A percentile compares a stretch with the other conserved stretches of the same genome.
Conservation (phyloP, 2,113 vertebrate species). For the Engystomops pustulosus region DNA sequence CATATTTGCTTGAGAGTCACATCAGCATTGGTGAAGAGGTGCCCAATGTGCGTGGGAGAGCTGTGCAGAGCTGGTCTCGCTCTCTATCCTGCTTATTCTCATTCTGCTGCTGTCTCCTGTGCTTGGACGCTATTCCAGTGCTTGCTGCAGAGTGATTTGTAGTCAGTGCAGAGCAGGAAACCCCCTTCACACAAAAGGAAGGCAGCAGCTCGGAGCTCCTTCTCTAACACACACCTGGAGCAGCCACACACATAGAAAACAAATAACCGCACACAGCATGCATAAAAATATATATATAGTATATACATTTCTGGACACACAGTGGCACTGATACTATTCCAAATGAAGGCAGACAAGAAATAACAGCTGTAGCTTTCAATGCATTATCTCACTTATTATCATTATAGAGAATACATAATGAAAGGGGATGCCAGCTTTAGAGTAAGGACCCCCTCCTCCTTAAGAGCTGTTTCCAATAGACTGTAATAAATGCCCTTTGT, state of each 20-base stretch:
- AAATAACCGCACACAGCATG: background rate
- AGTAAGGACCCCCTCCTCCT: background rate
- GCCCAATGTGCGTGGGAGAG: background rate
- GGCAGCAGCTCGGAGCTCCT: conserved; percentile 5
- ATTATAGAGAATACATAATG: background rate
- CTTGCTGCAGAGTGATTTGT: conserved; percentile 39
- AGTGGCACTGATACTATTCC: background rate
- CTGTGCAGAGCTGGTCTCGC: background rate
- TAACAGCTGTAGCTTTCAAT: background rate
- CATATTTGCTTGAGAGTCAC: background rate
- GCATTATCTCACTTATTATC: background rate
- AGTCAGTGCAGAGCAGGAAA: conserved; percentile 41
- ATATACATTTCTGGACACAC: background rate
- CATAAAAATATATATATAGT: background rate
- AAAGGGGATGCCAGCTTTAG: background rate
- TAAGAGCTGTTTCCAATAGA: background rate
- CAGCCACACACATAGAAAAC: conserved; percentile 3
- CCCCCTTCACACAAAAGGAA: conserved; percentile 29
- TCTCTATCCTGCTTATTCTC: conserved; percentile 26
- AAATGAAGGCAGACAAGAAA: background rate
- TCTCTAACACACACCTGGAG: conserved; percentile 3
- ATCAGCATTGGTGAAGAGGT: background rate
- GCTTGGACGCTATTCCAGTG: conserved; percentile 1
- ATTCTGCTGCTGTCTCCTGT: conserved; percentile 37
- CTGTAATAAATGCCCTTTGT: background rate